Conservation (phyloP, 1,140 invertebrate species). For the Zophobas atratus region DNA sequence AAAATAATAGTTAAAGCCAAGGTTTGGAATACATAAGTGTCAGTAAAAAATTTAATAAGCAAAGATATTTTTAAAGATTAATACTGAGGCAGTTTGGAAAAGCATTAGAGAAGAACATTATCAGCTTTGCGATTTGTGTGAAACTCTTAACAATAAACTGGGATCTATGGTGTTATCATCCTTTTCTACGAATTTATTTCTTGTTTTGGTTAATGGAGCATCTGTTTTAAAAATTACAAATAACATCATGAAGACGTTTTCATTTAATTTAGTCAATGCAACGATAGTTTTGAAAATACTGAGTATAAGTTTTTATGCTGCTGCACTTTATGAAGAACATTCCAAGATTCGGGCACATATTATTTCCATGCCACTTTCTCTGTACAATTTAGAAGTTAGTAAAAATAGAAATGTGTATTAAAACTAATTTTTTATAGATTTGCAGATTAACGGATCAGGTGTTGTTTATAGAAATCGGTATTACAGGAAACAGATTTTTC, state of each 20-base stretch:
- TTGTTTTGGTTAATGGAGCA: background rate
- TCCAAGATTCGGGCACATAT: background rate
- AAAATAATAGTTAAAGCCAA: background rate
- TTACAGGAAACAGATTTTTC: background rate
- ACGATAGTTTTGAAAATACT: background rate
- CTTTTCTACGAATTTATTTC: slow-evolving; percentile 1
- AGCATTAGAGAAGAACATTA: background rate
- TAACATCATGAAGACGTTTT: background rate
- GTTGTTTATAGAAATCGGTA: background rate
- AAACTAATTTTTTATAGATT: background rate
- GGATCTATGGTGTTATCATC: background rate
- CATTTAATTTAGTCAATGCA: too few species aligned
- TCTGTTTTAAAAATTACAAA: background rate
- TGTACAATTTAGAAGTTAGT: background rate
- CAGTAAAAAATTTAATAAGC: too few species aligned
- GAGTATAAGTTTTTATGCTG: background rate
- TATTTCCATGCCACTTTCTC: background rate
- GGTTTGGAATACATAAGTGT: background rate
- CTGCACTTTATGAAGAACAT: background rate
- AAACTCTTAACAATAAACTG: background rate
- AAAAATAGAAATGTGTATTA: background rate
- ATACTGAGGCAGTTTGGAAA: background rate
- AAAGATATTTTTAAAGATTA: background rate
- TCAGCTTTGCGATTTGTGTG: background rate
- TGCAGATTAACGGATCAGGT: background rate